Conservation (phyloP, 2,113 vertebrate genomes). For the Amblyopsis rosae region DNA sequence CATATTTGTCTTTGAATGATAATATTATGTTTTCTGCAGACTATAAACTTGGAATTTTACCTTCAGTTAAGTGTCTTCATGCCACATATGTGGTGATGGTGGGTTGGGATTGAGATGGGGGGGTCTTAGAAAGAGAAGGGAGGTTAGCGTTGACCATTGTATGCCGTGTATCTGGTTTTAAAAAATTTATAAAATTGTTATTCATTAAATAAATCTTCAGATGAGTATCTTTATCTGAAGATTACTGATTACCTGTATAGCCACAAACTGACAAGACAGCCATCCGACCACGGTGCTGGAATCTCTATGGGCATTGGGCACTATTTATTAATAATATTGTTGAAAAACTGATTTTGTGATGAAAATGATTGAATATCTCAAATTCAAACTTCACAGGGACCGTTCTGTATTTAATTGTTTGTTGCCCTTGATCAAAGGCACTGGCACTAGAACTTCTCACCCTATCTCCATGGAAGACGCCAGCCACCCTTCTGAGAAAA, state of each 20-base stretch:
- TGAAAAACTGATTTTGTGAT: too few relatives aligned
- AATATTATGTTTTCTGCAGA: slow-evolving; percentile 20
- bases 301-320: slow-evolving; percentile 11
- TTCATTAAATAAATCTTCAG: slow-evolving; percentile 12
- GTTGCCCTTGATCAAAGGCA: neutral
- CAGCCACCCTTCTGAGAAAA: too few relatives aligned
- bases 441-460: neutral
- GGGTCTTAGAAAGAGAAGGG: too few relatives aligned
- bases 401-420: neutral
- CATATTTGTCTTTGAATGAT: neutral
- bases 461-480: too few relatives aligned
- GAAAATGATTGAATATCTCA: too few relatives aligned
- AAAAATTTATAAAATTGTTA: slow-evolving; percentile 21
- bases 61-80: too few relatives aligned
- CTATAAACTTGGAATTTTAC: neutral
- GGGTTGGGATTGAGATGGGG: too few relatives aligned
- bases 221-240: slow-evolving; percentile 17
- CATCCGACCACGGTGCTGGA: slow-evolving; percentile 33
- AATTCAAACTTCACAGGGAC: too few relatives aligned
- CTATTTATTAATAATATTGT: too few relatives aligned
- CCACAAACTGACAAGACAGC: slow-evolving; percentile 27
- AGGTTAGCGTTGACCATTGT: too few relatives aligned
- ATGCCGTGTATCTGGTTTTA: too few relatives aligned
- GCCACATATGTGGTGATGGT: too few relatives aligned
- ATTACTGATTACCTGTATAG: slow-evolving; percentile 18